Conservation (phyloP, 2,888 invertebrate species). For the Limulus polyphemus region DNA sequence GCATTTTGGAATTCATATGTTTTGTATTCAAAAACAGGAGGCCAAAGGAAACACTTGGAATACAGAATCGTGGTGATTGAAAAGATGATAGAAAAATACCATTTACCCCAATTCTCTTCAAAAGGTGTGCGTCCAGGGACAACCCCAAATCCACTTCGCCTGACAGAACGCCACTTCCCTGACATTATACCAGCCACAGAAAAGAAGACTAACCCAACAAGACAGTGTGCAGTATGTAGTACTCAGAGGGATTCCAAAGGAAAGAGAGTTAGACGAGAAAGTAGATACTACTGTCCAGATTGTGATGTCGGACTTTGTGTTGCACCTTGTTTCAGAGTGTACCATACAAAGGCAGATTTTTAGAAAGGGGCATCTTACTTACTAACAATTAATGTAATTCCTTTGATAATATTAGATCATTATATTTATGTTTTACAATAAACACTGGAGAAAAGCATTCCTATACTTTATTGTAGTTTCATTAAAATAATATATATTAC, state of each 20-base stretch:
- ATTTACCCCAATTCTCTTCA: conserved; percentile 4
- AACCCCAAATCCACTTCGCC: conserved; percentile 1
- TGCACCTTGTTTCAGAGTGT: conserved; percentile 8
- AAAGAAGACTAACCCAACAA: conserved; percentile 2
- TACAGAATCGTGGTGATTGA: conserved; percentile 4
- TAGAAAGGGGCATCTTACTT: no score
- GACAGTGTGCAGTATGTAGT: conserved; percentile 5
- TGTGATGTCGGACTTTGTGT: conserved; percentile 10
- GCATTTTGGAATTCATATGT: conserved; percentile 9
- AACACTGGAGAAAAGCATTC: no score
- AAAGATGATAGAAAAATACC: conserved; percentile 9
- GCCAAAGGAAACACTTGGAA: conserved; percentile 3
- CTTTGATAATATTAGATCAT: no score
- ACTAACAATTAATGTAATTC: no score
- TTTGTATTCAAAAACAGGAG: conserved; percentile 6
- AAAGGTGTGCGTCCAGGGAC: conserved; percentile 5
- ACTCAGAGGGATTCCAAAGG: conserved; percentile 4
- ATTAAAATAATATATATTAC: no score
- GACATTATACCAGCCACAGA: conserved; percentile 6
- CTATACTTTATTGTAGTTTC: no score
- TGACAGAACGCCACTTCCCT: conserved; percentile 9
- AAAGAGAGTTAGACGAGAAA: conserved; percentile 1
- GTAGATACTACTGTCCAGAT: conserved; percentile 7
- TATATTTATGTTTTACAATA: no score
- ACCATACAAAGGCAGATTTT: neutral